Evolutionary conservation across 2,113 vertebrate species (phyloP).

Genomic region (Notothenia coriiceps): DNA sequence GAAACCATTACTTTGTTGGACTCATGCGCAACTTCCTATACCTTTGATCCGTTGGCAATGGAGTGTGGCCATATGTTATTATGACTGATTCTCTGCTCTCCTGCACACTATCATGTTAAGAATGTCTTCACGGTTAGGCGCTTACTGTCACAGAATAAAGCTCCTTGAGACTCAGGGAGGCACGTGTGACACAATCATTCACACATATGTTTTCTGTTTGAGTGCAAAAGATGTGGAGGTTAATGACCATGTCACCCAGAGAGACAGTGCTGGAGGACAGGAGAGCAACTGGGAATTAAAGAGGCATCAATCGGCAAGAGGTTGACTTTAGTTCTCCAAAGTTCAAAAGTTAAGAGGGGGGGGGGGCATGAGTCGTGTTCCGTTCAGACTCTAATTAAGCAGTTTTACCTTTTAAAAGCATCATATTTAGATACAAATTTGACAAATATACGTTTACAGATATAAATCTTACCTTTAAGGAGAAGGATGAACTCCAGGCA

Average conservation of each 20-base stretch:
- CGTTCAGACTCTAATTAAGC: background rate
- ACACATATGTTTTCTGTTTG: slow-evolving; percentile 30
- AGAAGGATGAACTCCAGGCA: slow-evolving; percentile 77
- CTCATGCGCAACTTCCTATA: slow-evolving; percentile 32
- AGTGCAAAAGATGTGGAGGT: slow-evolving; percentile 27
- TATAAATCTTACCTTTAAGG: slow-evolving; percentile 79
- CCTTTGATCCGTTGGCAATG: slow-evolving; percentile 54
- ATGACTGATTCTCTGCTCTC: slow-evolving; percentile 9
- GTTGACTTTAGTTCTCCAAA: background rate
- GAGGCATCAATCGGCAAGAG: slow-evolving; percentile 38
- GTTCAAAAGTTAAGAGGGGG: background rate
- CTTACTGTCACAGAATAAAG: slow-evolving; percentile 52
- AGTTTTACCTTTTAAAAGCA: background rate
- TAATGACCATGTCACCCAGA: slow-evolving; percentile 32
- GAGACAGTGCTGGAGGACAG: slow-evolving; percentile 25
- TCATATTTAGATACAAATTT: too few species aligned
- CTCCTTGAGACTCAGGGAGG: slow-evolving; percentile 9
- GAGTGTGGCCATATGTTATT: slow-evolving; percentile 55
- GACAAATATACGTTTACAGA: background rate
- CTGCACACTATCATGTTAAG: slow-evolving; percentile 47
- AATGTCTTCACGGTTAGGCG: slow-evolving; percentile 54
- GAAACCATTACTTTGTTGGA: slow-evolving; percentile 34
- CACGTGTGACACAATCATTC: slow-evolving; percentile 41
- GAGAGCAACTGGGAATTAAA: slow-evolving; percentile 3
- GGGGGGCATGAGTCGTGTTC: too few species aligned